Conservation (phyloP, 1,140 invertebrate genomes). For the Diorhabda elongata region DNA sequence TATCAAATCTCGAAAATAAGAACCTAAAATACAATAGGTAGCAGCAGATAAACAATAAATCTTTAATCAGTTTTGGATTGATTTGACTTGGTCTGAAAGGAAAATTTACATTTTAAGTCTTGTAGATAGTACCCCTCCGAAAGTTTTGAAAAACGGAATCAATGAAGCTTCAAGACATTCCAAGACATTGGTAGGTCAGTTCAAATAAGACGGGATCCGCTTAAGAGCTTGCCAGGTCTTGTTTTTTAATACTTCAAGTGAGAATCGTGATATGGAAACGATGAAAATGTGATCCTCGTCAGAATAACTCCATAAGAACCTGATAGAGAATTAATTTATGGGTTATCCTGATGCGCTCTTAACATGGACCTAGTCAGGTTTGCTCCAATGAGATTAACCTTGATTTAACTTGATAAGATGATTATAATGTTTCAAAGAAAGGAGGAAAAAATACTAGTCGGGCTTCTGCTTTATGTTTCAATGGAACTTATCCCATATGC, state of each 20-base stretch:
- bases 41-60: background rate
- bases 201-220: background rate
- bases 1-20: background rate
- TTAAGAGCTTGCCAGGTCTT: background rate
- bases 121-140: background rate
- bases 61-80: background rate
- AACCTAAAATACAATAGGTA: too few relatives aligned
- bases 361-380: too few relatives aligned
- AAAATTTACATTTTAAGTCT: slow-evolving; percentile 4
- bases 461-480: too few relatives aligned
- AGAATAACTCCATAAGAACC: too few relatives aligned
- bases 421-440: too few relatives aligned
- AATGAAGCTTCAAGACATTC: background rate
- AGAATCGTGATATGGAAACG: background rate
- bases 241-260: background rate
- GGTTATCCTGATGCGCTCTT: too few relatives aligned
- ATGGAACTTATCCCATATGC: too few relatives aligned
- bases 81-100: background rate
- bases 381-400: too few relatives aligned
- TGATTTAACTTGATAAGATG: too few relatives aligned
- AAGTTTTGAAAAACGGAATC: background rate
- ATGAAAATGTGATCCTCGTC: too few relatives aligned
- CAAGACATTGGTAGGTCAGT: background rate
- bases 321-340: too few relatives aligned
- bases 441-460: too few relatives aligned